Percentiles rank a stretch among this genome's conserved stretches.
These are phyloP conservation scores for Ailurus styani DNA, from an alignment of 2,113 vertebrate genomes.

Conservation along the genomic window DNA sequence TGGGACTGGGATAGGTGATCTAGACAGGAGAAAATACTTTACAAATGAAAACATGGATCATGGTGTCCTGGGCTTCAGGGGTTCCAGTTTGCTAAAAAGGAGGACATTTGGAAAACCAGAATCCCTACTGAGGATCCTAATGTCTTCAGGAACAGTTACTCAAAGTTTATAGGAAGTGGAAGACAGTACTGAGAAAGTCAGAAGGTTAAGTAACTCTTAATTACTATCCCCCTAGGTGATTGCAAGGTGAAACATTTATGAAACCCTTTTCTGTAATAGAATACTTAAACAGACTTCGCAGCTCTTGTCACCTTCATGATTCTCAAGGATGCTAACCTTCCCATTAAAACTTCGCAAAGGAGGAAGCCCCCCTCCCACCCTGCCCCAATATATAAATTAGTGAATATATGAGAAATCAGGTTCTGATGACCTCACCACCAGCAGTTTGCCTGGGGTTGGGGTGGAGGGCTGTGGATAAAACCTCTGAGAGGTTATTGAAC, in stretches of 20 bases:
- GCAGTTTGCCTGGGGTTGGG: not conserved
- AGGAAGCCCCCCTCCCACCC: not conserved
- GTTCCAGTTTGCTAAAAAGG: not conserved
- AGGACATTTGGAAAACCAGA: not conserved
- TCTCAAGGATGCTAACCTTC: not conserved
- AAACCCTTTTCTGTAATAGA: not conserved
- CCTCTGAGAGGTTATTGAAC: not conserved
- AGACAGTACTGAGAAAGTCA: not conserved
- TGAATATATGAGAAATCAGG: not conserved
- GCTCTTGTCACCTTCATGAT: not conserved
- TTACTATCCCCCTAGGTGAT: not conserved
- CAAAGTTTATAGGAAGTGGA: not conserved
- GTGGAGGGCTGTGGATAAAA: not conserved
- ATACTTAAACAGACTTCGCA: not conserved
- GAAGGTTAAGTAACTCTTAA: not conserved
- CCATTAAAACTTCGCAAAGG: not conserved
- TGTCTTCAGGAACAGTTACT: not conserved
- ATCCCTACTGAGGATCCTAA: not conserved
- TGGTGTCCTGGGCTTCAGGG: not conserved
- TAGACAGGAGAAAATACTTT: not conserved
- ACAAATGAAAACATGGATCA: not conserved
- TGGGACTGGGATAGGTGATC: not conserved
- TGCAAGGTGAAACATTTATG: not conserved
- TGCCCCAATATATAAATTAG: too few relatives aligned
- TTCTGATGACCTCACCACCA: not conserved